phyloP scores from a whole-genome alignment of 2,113 vertebrate genomes.

The Paralichthys olivaceus region DNA sequence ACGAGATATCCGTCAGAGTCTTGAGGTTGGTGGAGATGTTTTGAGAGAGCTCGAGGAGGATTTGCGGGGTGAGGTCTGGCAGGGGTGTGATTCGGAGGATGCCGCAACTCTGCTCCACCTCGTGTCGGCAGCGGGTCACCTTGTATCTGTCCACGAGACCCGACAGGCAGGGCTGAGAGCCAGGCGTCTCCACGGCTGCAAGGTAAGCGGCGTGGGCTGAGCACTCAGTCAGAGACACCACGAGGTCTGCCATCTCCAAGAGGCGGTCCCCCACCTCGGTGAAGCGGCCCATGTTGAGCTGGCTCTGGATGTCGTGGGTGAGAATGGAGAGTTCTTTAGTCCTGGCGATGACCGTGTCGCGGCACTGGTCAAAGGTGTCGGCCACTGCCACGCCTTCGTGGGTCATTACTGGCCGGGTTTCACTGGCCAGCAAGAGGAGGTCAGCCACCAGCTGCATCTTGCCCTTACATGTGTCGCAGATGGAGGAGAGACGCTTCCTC shows the following conservation, averaged over 20 bases:
- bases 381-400: conserved; percentile 87
- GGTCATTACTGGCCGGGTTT: conserved; percentile 91
- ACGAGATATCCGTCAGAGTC: conserved; percentile 93
- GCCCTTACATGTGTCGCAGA: conserved; percentile 94
- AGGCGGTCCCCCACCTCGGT: conserved; percentile 93
- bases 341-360: conserved; percentile 96
- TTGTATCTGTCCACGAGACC: conserved; percentile 98
- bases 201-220: conserved; percentile 96
- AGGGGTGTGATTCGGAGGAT: conserved; percentile 88
- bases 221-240: conserved; percentile 94
- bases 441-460: conserved; percentile 99
- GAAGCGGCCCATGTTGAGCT: conserved; percentile 98
- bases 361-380: conserved; percentile 96
- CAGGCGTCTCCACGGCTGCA: conserved; percentile 90
- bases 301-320: conserved; percentile 97
- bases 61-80: conserved; percentile 92
- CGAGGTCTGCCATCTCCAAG: conserved; percentile 93
- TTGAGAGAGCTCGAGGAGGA: conserved; percentile 96
- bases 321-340: conserved; percentile 98
- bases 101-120: conserved; percentile 94
- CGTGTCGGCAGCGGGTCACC: conserved; percentile 94
- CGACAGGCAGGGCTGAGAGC: conserved; percentile 89
- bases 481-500: conserved; percentile 90
- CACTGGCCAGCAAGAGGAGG: conserved; percentile 95
- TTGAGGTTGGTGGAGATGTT: conserved; percentile 94